phyloP scores from a whole-genome alignment of 2,797 vertebrate genomes.

The Sandelia bainsii region DNA sequence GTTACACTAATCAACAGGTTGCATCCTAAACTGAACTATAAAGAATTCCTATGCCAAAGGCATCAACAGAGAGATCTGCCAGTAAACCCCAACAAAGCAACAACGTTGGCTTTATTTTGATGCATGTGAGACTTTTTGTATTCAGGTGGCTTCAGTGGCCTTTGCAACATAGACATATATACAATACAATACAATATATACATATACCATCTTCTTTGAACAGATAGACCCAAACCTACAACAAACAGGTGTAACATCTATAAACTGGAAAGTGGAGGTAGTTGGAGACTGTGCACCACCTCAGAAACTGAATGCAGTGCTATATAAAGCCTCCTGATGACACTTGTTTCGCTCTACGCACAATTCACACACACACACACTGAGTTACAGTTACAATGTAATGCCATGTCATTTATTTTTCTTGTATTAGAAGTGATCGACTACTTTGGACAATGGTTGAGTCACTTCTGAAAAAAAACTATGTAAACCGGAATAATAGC shows the following conservation, averaged over 20 bases:
- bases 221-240: too few relatives aligned
- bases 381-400: background rate
- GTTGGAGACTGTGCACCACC: background rate
- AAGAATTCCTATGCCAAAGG: background rate
- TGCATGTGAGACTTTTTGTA: background rate
- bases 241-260: background rate
- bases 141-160: background rate
- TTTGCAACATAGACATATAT: background rate
- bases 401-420: background rate
- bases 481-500: too few relatives aligned
- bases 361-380: background rate
- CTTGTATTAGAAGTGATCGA: background rate
- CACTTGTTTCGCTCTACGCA: background rate
- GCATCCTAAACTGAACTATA: background rate
- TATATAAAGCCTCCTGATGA: too few relatives aligned
- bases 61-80: background rate
- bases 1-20: background rate
- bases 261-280: background rate
- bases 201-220: slow-evolving; percentile 1
- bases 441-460: background rate
- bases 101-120: slow-evolving; percentile 5
- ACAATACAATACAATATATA: too few relatives aligned
- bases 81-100: slow-evolving; percentile 1
- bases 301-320: too few relatives aligned
- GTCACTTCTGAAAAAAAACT: background rate